phyloP scores from a whole-genome alignment of 2,888 invertebrate species.

The Pomacea canaliculata region DNA sequence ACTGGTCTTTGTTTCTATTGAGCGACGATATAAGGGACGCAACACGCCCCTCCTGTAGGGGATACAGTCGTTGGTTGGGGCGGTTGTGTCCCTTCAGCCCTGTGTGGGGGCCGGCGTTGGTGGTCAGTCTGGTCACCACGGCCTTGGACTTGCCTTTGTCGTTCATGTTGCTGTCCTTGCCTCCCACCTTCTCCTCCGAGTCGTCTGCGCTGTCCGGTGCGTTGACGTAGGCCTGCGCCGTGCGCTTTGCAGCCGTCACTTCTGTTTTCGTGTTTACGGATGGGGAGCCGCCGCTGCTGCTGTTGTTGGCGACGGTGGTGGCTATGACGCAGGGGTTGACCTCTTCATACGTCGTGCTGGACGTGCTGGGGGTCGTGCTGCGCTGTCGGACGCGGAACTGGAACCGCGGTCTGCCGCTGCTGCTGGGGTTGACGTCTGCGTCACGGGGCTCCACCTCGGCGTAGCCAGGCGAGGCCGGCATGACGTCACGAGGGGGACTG shows the following conservation, averaged over 20 bases:
- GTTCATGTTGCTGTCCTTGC: neutral
- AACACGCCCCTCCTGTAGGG: constrained; percentile 20
- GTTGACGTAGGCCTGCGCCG: no score
- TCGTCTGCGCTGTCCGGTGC: neutral
- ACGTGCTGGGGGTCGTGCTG: constrained; percentile 8
- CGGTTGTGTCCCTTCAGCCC: constrained; percentile 11
- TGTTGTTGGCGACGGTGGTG: no score
- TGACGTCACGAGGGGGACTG: neutral
- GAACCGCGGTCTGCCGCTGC: neutral
- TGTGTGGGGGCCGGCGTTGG: neutral
- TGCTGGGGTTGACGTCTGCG: neutral
- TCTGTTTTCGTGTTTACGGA: neutral
- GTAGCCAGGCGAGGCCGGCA: constrained; percentile 28
- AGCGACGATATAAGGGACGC: constrained; percentile 24
- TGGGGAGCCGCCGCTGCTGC: neutral
- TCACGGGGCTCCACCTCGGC: constrained; percentile 31
- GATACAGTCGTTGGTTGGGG: constrained; percentile 9
- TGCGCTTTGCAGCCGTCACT: neutral
- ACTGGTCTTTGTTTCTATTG: constrained; percentile 2
- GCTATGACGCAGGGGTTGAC: constrained; percentile 2
- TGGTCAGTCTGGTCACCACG: constrained; percentile 7
- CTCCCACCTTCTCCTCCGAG: neutral
- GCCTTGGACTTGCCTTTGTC: neutral
- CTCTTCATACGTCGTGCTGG: constrained; percentile 6
- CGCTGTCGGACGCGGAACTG: constrained; percentile 12